These are phyloP conservation scores for Thripadectes ignobilis DNA, from an alignment of 2,797 vertebrate species.

Conservation along the genomic window DNA sequence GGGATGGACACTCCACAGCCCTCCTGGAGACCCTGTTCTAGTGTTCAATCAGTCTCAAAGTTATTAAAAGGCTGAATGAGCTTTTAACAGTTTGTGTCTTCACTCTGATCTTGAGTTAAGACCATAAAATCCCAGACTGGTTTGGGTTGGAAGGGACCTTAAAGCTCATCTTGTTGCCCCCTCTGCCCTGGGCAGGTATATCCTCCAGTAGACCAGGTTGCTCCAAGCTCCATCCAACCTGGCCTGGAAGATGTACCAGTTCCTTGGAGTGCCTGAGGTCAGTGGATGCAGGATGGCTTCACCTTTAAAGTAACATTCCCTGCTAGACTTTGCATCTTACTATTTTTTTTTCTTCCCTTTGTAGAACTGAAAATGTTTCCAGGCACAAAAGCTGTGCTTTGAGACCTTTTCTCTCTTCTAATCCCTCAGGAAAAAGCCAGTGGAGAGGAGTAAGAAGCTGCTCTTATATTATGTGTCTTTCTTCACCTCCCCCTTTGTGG, in stretches of 20 bases:
- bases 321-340: not conserved
- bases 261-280: not conserved
- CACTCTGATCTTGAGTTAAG: not conserved
- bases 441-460: slow-evolving; percentile 72
- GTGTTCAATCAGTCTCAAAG: not conserved
- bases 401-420: not conserved
- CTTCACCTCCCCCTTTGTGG: slow-evolving; percentile 83
- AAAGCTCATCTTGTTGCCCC: fast-evolving
- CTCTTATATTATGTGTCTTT: slow-evolving; percentile 78
- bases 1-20: not conserved
- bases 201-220: not conserved
- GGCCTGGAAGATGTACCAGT: not conserved
- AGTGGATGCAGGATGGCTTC: not conserved
- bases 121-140: no score
- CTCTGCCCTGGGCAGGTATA: not conserved
- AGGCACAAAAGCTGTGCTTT: not conserved
- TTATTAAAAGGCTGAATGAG: not conserved
- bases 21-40: not conserved
- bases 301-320: not conserved
- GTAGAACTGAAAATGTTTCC: not conserved
- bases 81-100: not conserved
- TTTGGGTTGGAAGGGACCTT: not conserved
- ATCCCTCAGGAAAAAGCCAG: slow-evolving; percentile 75
- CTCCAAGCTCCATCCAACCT: not conserved
- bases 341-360: not conserved